phyloP scores from a whole-genome alignment of 37 sponge, comb jelly and placozoan genomes.

The Bolinopsis microptera region DNA sequence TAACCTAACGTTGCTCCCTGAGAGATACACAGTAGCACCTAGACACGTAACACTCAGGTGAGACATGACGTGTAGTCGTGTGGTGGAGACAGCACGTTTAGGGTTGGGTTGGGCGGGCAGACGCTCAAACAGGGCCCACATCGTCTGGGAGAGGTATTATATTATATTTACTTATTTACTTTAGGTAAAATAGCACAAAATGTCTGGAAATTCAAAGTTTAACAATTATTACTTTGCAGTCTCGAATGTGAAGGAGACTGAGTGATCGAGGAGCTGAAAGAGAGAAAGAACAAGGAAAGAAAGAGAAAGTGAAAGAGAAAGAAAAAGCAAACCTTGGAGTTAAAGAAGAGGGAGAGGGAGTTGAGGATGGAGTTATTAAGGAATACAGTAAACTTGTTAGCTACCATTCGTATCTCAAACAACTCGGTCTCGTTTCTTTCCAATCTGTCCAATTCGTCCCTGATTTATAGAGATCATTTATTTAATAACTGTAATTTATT shows the following conservation, averaged over 20 bases:
- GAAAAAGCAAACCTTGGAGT: background rate
- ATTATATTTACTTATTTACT: too few relatives aligned
- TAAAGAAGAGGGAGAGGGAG: slow-evolving; percentile 45
- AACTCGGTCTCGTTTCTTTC: slow-evolving; percentile 14
- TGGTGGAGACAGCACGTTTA: background rate
- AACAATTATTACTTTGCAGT: too few relatives aligned
- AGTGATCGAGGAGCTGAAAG: too few relatives aligned
- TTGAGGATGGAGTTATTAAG: slow-evolving; percentile 59
- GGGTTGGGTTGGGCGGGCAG: slow-evolving; percentile 32
- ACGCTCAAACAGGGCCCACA: slow-evolving; percentile 6
- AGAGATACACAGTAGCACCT: background rate
- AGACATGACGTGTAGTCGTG: slow-evolving; percentile 14
- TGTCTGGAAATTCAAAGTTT: too few relatives aligned
- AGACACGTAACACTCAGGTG: slow-evolving; percentile 27
- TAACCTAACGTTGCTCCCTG: slow-evolving; percentile 4
- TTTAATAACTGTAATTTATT: too few relatives aligned
- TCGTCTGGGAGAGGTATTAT: slow-evolving; percentile 59
- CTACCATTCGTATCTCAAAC: slow-evolving; percentile 39
- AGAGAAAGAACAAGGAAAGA: too few relatives aligned
- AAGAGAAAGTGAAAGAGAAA: too few relatives aligned
- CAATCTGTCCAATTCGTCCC: background rate
- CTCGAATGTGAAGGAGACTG: too few relatives aligned
- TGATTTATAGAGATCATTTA: too few relatives aligned
- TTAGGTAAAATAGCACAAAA: too few relatives aligned
- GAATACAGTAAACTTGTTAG: slow-evolving; percentile 23